These are phyloP conservation scores for Romanogobio albipinnatus DNA, from an alignment of 2,113 vertebrate genomes.

Conservation along the genomic window DNA sequence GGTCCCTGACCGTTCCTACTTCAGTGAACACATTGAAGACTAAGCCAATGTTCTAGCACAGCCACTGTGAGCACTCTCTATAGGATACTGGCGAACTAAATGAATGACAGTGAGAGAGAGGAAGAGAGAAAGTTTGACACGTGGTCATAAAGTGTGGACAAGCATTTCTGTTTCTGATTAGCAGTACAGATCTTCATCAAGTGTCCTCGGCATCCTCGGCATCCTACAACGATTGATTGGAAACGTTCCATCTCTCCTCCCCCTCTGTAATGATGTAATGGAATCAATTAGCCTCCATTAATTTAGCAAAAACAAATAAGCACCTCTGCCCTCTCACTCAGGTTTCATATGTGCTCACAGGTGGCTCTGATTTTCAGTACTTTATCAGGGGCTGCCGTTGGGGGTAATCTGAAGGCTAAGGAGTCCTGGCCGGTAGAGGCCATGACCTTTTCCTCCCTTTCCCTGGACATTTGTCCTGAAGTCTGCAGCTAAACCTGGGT, in stretches of 20 bases:
- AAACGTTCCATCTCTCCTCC: constrained; percentile 74
- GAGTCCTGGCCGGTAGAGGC: constrained; percentile 69
- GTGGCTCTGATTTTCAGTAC: constrained; percentile 80
- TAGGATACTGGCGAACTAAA: neutral
- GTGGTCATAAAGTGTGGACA: constrained; percentile 14
- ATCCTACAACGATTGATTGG: constrained; percentile 75
- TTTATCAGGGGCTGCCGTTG: constrained; percentile 76
- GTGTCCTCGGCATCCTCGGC: constrained; percentile 65
- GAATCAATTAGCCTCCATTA: constrained; percentile 83
- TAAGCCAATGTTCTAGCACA: neutral
- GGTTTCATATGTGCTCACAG: constrained; percentile 66
- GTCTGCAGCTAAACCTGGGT: constrained; percentile 42
- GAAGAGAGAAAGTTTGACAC: constrained; percentile 30
- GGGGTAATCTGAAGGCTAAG: constrained; percentile 74
- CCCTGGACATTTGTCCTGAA: constrained; percentile 50
- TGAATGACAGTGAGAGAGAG: constrained; percentile 5
- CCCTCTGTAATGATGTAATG: constrained; percentile 76
- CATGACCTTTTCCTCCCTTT: constrained; percentile 68
- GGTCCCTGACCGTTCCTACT: neutral
- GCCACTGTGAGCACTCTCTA: neutral
- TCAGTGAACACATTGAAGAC: neutral
- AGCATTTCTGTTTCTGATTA: constrained; percentile 74
- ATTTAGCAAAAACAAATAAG: constrained; percentile 83
- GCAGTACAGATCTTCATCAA: constrained; percentile 71
- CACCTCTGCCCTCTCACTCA: constrained; percentile 65